These are phyloP conservation scores for Tenthredo amoena DNA, from an alignment of 2,888 invertebrate species.

Conservation along the genomic window DNA sequence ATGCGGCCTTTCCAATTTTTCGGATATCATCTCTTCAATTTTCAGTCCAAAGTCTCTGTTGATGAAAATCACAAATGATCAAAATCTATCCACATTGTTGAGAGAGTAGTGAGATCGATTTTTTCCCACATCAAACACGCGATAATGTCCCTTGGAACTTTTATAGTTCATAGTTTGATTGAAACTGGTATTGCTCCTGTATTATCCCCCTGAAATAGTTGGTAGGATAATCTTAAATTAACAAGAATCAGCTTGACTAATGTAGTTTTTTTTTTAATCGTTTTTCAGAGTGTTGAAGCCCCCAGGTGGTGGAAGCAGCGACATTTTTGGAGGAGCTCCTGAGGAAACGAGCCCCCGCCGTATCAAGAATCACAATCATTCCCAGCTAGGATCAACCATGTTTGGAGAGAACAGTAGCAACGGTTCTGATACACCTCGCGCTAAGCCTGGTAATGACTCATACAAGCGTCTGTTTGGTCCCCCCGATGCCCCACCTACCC, in stretches of 20 bases:
- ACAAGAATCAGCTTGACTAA: slow-evolving; percentile 35
- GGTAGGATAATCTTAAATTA: background rate
- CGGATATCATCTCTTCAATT: background rate
- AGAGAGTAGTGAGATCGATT: background rate
- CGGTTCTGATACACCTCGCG: slow-evolving; percentile 71
- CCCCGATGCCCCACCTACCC: slow-evolving; percentile 79
- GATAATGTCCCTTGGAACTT: background rate
- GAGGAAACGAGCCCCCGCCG: slow-evolving; percentile 74
- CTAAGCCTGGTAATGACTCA: slow-evolving; percentile 82
- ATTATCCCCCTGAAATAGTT: background rate
- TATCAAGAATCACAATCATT: slow-evolving; percentile 72
- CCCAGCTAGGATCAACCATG: slow-evolving; percentile 72
- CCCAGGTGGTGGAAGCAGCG: slow-evolving; percentile 83
- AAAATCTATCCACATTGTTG: no score
- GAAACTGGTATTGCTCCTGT: background rate
- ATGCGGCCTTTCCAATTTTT: background rate
- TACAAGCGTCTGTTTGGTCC: slow-evolving; percentile 83
- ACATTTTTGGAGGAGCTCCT: slow-evolving; percentile 79
- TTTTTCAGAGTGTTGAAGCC: slow-evolving; percentile 82
- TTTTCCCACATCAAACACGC: no score
- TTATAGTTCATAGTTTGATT: background rate
- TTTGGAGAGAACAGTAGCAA: slow-evolving; percentile 76
- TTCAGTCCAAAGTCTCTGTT: background rate
- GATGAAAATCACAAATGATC: background rate
- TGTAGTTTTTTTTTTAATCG: slow-evolving; percentile 56